Conservation (phyloP, 2,888 invertebrate genomes). For the Eucriotettix oculatus region DNA sequence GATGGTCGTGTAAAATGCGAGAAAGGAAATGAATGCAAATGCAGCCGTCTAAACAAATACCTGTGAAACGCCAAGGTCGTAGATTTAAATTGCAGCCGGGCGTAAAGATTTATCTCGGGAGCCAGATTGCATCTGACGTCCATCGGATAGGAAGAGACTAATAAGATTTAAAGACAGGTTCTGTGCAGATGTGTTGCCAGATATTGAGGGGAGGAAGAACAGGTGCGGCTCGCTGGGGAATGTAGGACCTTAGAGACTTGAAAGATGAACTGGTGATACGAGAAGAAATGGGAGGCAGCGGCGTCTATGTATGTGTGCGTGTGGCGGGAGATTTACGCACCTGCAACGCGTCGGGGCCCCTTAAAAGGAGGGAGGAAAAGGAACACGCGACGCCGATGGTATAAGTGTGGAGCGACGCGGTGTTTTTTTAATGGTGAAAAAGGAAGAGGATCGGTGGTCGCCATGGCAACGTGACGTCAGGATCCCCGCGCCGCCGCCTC, state of each 20-base stretch:
- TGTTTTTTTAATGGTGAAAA: no score
- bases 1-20: no score
- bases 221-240: neutral
- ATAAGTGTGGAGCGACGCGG: no score
- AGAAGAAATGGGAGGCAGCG: conserved; percentile 32
- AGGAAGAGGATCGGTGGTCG: conserved; percentile 33
- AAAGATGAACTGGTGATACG: conserved; percentile 79
- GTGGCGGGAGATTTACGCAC: conserved; percentile 35
- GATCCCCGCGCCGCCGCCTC: conserved; percentile 41
- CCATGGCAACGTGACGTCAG: conserved; percentile 44
- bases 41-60: no score
- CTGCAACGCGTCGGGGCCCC: conserved; percentile 30
- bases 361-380: conserved; percentile 42
- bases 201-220: neutral
- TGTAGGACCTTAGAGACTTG: conserved; percentile 30
- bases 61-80: no score
- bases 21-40: no score
- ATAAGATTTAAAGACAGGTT: no score
- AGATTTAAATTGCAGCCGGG: no score
- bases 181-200: no score
- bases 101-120: no score
- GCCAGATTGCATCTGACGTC: no score
- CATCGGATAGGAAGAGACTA: no score
- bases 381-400: conserved; percentile 32
- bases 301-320: conserved; percentile 31